Evolutionary conservation across 2,888 invertebrate genomes (phyloP).

Genomic region (Autographa gamma): DNA sequence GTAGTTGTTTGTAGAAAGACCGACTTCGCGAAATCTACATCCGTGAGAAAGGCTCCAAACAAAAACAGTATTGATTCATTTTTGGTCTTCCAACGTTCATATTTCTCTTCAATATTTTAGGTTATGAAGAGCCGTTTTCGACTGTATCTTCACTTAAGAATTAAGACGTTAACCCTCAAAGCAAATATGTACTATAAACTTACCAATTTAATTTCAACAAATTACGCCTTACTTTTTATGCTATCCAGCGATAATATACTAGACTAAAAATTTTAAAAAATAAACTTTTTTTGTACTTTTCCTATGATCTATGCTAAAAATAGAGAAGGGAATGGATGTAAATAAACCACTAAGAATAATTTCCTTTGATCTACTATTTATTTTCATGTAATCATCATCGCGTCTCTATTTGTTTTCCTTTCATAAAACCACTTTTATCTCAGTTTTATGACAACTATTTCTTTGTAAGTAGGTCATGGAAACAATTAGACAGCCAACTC

Average conservation of each 20-base stretch:
- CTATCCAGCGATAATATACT: too few relatives aligned
- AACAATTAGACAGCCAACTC: conserved; percentile 19
- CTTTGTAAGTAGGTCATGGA: conserved; percentile 37
- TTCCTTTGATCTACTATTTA: background rate
- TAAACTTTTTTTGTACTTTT: too few relatives aligned
- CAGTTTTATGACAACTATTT: conserved; percentile 31
- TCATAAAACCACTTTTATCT: conserved; percentile 27
- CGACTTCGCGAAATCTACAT: background rate
- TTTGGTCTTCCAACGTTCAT: background rate
- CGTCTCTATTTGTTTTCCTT: background rate
- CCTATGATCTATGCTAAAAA: too few relatives aligned
- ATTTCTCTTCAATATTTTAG: background rate
- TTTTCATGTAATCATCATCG: background rate
- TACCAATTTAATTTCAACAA: too few relatives aligned
- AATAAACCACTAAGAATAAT: background rate
- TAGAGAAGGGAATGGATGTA: background rate
- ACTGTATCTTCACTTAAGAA: too few relatives aligned
- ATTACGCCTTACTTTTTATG: too few relatives aligned
- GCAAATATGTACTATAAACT: too few relatives aligned
- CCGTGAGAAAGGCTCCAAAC: background rate
- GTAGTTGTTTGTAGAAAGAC: background rate
- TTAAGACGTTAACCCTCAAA: too few relatives aligned
- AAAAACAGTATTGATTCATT: background rate
- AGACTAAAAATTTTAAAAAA: too few relatives aligned
- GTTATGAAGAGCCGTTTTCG: too few relatives aligned